A percentile compares a stretch with the other conserved stretches of the same genome.
Conservation (phyloP, 2,797 vertebrate species). For the Chanos chanos region DNA sequence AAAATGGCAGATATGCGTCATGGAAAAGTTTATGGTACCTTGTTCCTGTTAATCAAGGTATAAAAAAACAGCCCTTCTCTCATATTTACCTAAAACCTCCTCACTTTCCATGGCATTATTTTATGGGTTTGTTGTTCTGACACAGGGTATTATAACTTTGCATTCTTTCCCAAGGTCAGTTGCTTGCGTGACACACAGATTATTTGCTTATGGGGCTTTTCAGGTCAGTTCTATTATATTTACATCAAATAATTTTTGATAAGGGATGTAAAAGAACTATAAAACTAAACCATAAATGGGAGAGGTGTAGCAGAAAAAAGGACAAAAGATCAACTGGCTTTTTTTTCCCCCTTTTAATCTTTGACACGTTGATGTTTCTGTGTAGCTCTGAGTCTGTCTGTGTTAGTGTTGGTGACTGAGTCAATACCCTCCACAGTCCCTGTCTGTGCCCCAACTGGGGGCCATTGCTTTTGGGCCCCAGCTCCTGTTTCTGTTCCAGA, state of each 20-base stretch:
- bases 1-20: conserved; percentile 50
- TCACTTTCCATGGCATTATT: conserved; percentile 71
- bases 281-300: conserved; percentile 75
- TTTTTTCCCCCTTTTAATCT: conserved; percentile 58
- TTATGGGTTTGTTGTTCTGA: conserved; percentile 81
- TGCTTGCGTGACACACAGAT: conserved; percentile 70
- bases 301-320: conserved; percentile 75
- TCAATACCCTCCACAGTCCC: background rate
- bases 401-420: background rate
- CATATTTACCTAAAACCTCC: conserved; percentile 75
- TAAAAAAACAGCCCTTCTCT: conserved; percentile 52
- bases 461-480: conserved; percentile 57
- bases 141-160: conserved; percentile 68
- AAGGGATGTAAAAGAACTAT: conserved; percentile 82
- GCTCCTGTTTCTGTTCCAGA: conserved; percentile 74
- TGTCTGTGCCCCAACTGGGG: conserved; percentile 48
- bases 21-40: conserved; percentile 62
- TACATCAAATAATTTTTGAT: conserved; percentile 91
- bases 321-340: conserved; percentile 77
- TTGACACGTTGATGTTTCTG: conserved; percentile 66
- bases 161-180: conserved; percentile 86
- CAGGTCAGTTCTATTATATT: conserved; percentile 86
- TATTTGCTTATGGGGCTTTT: conserved; percentile 85
- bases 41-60: conserved; percentile 70
- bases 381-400: conserved; percentile 13